phyloP scores from a whole-genome alignment of 92 coral and sea anemone genomes.

The Bergia puertoricense region DNA sequence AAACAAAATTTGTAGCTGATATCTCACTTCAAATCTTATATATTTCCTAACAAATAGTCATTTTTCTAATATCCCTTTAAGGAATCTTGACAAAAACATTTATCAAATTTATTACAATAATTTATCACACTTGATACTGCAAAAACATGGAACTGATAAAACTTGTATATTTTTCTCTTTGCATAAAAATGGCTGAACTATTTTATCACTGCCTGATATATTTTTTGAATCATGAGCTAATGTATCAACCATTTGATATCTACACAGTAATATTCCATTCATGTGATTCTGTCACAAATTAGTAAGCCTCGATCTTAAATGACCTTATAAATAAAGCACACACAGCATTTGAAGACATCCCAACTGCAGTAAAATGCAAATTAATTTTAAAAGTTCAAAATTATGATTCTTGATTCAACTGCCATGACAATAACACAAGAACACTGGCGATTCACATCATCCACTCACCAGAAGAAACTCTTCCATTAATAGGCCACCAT shows the following conservation, averaged over 20 bases:
- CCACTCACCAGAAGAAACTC: constrained; percentile 25
- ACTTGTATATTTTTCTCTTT: not conserved
- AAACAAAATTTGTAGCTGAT: not conserved
- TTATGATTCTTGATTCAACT: not conserved
- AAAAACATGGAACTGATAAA: not conserved
- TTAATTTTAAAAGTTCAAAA: not conserved
- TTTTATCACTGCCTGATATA: not conserved
- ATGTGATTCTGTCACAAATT: not conserved
- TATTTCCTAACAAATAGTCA: not conserved
- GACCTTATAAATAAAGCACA: not conserved
- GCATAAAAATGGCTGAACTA: not conserved
- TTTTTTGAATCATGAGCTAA: not conserved
- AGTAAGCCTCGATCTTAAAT: not conserved
- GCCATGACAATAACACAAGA: not conserved
- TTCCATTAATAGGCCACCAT: constrained; percentile 11
- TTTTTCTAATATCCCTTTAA: not conserved
- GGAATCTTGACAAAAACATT: not conserved
- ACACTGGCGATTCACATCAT: not conserved
- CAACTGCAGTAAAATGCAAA: not conserved
- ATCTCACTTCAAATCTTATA: not conserved
- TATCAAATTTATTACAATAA: not conserved
- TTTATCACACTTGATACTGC: not conserved
- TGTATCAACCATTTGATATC: not conserved
- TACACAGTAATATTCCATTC: not conserved
- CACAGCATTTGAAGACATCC: not conserved